A percentile compares a stretch with the other conserved stretches of the same genome.
Conservation (phyloP, 2,113 vertebrate species). For the Gopherus flavomarginatus region DNA sequence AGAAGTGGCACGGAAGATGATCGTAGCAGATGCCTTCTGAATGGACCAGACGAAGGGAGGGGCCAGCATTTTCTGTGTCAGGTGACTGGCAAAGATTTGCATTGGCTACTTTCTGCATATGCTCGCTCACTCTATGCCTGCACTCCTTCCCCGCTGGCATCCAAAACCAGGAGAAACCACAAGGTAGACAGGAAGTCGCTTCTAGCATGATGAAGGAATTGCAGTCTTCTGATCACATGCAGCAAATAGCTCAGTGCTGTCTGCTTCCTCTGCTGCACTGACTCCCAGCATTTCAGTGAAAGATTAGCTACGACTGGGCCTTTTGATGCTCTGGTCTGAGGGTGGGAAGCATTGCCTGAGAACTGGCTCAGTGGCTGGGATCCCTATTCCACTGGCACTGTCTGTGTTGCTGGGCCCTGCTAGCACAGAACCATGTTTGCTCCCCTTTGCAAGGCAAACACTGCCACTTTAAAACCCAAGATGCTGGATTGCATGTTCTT, state of each 20-base stretch:
- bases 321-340: neutral
- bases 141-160: accelerated
- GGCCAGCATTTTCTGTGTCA: neutral
- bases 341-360: neutral
- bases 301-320: neutral
- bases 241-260: accelerated
- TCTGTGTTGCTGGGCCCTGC: neutral
- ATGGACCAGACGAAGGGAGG: neutral
- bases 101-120: accelerated
- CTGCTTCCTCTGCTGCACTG: neutral
- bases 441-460: neutral
- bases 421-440: accelerated
- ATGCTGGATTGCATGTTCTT: accelerated
- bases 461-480: accelerated
- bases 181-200: accelerated
- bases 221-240: accelerated
- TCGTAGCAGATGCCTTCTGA: neutral
- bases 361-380: no score
- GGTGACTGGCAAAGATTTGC: neutral
- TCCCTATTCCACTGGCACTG: neutral
- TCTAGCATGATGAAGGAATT: neutral
- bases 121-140: accelerated
- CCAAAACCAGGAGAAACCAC: neutral
- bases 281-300: neutral
- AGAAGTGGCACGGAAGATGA: neutral